phyloP scores from a whole-genome alignment of 2,888 invertebrate species.

The Thera britannica region DNA sequence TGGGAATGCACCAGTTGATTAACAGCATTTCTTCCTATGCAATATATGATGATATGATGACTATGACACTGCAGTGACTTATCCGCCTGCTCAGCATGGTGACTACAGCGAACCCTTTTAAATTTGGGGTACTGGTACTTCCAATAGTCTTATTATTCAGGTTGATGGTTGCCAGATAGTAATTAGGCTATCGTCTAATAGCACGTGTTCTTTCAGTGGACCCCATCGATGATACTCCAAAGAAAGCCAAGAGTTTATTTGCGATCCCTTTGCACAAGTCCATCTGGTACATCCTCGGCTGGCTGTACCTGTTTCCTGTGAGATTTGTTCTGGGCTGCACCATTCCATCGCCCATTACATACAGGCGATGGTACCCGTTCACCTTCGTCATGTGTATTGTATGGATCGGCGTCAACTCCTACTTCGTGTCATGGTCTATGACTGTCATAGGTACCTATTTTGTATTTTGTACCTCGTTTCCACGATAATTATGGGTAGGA shows the following conservation, averaged over 20 bases:
- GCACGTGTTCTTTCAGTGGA: constrained; percentile 19
- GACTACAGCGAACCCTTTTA: no score
- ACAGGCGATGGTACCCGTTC: constrained; percentile 87
- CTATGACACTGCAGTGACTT: no score
- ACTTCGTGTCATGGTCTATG: constrained; percentile 96
- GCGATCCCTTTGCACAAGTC: constrained; percentile 70
- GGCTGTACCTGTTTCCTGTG: constrained; percentile 90
- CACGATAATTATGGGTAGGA: no score
- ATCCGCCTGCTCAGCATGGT: no score
- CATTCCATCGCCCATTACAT: constrained; percentile 88
- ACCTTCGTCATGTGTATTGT: constrained; percentile 94
- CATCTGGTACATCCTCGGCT: constrained; percentile 80
- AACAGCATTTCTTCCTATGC: no score
- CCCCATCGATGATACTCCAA: constrained; percentile 36
- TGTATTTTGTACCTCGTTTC: not conserved
- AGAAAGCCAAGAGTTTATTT: constrained; percentile 66
- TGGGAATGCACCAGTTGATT: no score
- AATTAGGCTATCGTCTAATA: not conserved
- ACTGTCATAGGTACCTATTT: constrained; percentile 89
- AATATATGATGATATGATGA: no score
- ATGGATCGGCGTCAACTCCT: constrained; percentile 94
- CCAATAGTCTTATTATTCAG: no score
- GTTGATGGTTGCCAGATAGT: no score
- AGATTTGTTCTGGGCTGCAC: constrained; percentile 86
- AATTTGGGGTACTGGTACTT: no score